Evolutionary conservation across 2,113 vertebrate genomes (phyloP).

Genomic region (Vidua chalybeata): DNA sequence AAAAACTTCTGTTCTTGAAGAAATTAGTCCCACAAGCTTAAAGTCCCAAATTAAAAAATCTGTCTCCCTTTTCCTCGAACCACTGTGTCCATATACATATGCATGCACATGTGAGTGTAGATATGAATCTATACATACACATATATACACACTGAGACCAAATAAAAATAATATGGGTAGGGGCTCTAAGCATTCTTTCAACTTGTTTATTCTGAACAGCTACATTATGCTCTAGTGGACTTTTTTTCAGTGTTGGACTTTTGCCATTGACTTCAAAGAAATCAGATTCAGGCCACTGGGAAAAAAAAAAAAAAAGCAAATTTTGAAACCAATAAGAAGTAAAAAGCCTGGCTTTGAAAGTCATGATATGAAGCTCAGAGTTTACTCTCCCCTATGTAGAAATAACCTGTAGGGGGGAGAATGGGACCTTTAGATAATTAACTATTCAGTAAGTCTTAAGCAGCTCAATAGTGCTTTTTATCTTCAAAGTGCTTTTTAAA

Average conservation of each 20-base stretch:
- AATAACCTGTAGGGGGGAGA: conserved; percentile 60
- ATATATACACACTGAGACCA: neutral
- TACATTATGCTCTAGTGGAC: neutral
- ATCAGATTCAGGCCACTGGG: neutral
- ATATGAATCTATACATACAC: too few species aligned
- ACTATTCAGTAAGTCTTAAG: conserved; percentile 54
- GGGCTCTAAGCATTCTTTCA: neutral
- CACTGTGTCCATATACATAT: too few species aligned
- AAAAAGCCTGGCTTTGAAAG: conserved; percentile 30
- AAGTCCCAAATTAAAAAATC: neutral
- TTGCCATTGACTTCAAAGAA: conserved; percentile 38
- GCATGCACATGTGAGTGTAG: too few species aligned
- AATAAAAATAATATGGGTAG: neutral
- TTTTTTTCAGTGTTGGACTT: neutral
- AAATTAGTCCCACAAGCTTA: neutral
- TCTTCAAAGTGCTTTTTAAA: conserved; percentile 65
- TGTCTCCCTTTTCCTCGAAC: neutral
- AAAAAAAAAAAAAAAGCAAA: neutral
- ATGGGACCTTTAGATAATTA: conserved; percentile 62
- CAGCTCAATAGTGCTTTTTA: conserved; percentile 47
- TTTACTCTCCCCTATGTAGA: neutral
- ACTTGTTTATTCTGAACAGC: neutral
- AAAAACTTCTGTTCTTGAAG: neutral
- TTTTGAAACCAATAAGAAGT: conserved; percentile 9
- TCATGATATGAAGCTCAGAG: neutral